phyloP scores from a whole-genome alignment of 2,888 invertebrate species.

The Tiliacea citrago region DNA sequence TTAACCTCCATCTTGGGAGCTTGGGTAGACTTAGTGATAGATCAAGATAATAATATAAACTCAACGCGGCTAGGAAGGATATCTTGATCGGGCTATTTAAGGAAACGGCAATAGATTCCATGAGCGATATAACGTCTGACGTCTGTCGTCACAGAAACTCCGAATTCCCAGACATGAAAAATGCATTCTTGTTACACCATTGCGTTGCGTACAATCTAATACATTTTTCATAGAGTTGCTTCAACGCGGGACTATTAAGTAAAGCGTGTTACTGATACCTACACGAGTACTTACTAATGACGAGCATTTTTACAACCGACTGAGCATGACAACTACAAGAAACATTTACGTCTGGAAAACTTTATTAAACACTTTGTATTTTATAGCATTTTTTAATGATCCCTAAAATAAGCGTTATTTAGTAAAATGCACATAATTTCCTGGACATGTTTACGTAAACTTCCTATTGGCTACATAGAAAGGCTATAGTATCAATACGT shows the following conservation, averaged over 20 bases:
- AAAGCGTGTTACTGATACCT: constrained; percentile 21
- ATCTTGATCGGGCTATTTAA: constrained; percentile 36
- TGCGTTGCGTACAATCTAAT: constrained; percentile 38
- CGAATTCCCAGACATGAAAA: constrained; percentile 16
- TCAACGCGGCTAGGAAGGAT: background rate
- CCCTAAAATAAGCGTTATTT: constrained; percentile 3
- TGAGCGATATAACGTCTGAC: background rate
- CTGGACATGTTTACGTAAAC: constrained; percentile 44
- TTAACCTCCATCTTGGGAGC: background rate
- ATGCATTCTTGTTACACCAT: constrained; percentile 29
- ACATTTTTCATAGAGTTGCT: constrained; percentile 55
- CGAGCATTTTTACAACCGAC: constrained; percentile 38
- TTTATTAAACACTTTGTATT: constrained; percentile 3
- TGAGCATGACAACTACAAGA: constrained; percentile 48
- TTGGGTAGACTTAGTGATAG: background rate
- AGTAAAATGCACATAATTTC: constrained; percentile 27
- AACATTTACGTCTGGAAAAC: constrained; percentile 12
- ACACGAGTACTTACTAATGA: constrained; percentile 8
- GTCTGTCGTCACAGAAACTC: constrained; percentile 17
- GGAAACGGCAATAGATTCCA: constrained; percentile 9
- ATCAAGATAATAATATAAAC: background rate
- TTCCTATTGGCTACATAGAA: constrained; percentile 31
- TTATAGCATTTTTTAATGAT: background rate
- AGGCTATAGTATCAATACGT: constrained; percentile 6
- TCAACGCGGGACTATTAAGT: constrained; percentile 19